Percentiles rank a stretch among this genome's conserved stretches.
Conservation (phyloP, 2,888 invertebrate genomes). For the Scotopteryx bipunctaria region DNA sequence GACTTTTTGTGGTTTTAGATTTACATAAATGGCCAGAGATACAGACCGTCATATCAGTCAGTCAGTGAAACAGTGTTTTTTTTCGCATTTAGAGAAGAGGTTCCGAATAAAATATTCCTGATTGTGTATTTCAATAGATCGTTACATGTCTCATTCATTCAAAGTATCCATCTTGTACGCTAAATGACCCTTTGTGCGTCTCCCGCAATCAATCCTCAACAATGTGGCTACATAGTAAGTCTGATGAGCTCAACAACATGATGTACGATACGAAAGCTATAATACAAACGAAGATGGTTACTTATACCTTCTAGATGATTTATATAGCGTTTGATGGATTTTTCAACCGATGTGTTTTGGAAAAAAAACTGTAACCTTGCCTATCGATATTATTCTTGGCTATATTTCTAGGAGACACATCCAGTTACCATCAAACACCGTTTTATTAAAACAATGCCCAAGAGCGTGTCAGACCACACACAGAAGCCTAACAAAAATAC, state of each 20-base stretch:
- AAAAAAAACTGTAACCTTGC: no score
- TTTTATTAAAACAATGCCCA: no score
- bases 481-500: no score
- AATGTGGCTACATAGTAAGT: constrained; percentile 30
- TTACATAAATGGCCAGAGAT: no score
- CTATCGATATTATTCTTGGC: no score
- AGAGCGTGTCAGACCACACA: no score
- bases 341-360: no score
- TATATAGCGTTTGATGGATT: no score
- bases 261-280: constrained; percentile 21
- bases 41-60: no score
- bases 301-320: no score
- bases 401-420: no score
- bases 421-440: no score
- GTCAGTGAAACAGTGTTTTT: background rate
- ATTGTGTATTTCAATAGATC: constrained; percentile 64
- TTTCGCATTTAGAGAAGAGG: background rate
- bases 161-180: constrained; percentile 50
- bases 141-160: constrained; percentile 54
- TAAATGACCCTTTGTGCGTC: constrained; percentile 62
- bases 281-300: constrained; percentile 20
- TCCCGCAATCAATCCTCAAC: constrained; percentile 40
- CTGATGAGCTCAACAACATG: constrained; percentile 27
- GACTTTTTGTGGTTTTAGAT: background rate
- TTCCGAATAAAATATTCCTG: constrained; percentile 63